Evolutionary conservation across 2,888 invertebrate genomes (phyloP).

Genomic region (Rhopalosiphum nymphaeae): DNA sequence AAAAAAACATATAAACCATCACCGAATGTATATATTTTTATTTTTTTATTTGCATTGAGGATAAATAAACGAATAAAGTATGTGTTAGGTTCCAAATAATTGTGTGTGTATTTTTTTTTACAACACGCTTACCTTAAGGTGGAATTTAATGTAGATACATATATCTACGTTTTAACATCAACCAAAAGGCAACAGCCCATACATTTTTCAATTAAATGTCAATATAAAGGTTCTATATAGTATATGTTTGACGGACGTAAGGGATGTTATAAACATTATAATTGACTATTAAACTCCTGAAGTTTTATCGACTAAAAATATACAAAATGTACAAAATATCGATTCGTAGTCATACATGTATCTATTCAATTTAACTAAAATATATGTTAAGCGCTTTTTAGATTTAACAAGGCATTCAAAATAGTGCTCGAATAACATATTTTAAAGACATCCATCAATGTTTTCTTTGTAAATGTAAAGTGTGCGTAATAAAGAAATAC

Average conservation of each 20-base stretch:
- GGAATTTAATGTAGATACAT: background rate
- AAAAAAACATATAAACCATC: background rate
- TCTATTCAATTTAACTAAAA: background rate
- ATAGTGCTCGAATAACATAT: background rate
- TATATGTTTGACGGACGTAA: background rate
- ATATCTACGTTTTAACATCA: background rate
- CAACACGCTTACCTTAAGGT: background rate
- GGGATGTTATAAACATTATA: background rate
- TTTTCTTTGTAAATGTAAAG: background rate
- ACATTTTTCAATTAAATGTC: background rate
- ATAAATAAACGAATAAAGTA: background rate
- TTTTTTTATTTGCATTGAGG: background rate
- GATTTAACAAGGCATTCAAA: background rate
- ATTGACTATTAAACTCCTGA: background rate
- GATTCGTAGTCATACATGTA: background rate
- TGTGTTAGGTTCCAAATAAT: background rate
- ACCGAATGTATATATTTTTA: background rate
- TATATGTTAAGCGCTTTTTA: background rate
- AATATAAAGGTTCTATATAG: background rate
- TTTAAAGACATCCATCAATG: constrained; percentile 1
- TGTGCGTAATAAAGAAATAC: background rate
- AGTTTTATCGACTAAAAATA: background rate
- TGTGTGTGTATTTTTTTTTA: background rate
- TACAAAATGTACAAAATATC: background rate
- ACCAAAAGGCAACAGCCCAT: background rate